Percentiles rank a stretch among this genome's conserved stretches.
These are phyloP conservation scores for Pseudocheirus occidentalis DNA, from an alignment of 2,797 vertebrate species.

Conservation along the genomic window DNA sequence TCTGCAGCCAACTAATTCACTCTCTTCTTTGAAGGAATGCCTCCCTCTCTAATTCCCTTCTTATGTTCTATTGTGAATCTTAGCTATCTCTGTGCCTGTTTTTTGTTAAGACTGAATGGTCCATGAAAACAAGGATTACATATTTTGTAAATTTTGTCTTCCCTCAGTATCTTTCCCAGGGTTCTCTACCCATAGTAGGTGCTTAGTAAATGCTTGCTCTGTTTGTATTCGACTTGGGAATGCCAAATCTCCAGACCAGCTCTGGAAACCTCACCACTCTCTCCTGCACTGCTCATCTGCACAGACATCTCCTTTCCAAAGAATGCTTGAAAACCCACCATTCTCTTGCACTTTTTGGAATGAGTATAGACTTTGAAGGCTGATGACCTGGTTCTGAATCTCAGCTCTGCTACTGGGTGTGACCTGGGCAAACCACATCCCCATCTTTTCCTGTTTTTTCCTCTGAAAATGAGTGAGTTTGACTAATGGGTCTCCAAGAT, in stretches of 20 bases:
- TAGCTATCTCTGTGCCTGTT: neutral
- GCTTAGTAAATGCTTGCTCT: neutral
- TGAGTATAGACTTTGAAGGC: neutral
- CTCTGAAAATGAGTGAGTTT: neutral
- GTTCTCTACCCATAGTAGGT: neutral
- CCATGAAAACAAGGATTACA: neutral
- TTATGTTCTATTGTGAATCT: neutral
- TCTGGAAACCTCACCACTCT: neutral
- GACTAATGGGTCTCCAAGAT: neutral
- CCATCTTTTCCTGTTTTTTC: neutral
- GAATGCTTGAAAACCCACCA: neutral
- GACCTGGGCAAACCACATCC: neutral
- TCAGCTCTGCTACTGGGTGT: neutral
- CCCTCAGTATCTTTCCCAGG: neutral
- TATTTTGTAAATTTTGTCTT: neutral
- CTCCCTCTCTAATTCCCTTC: neutral
- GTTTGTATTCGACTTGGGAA: neutral
- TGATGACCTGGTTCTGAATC: neutral
- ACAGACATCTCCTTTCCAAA: neutral
- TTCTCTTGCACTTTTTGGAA: neutral
- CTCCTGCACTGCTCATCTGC: neutral
- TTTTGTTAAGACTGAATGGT: neutral
- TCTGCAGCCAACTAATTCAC: neutral
- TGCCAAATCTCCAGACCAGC: neutral
- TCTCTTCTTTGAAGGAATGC: neutral